These are phyloP conservation scores for Diadumene lineata DNA, from an alignment of 92 coral and sea anemone species.

Conservation along the genomic window DNA sequence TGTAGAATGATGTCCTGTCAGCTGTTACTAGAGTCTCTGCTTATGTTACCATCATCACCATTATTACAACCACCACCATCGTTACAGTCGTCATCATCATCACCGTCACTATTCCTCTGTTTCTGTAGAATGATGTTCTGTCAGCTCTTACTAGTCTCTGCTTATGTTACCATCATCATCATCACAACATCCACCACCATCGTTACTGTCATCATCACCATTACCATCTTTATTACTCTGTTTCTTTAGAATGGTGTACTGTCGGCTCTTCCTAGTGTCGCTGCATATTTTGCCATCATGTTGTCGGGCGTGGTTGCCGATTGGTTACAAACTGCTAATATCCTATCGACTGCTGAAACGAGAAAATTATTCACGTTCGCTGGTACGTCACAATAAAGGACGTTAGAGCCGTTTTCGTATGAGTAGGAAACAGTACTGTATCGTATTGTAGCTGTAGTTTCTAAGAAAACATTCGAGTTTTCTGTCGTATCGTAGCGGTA, in stretches of 20 bases:
- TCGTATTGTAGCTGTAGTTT: too few species aligned
- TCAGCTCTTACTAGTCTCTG: background rate
- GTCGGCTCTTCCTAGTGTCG: constrained; percentile 81
- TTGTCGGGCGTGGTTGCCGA: constrained; percentile 62
- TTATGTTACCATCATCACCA: background rate
- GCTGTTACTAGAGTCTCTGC: background rate
- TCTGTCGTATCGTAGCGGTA: too few species aligned
- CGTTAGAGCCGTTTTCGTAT: too few species aligned
- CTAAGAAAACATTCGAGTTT: too few species aligned
- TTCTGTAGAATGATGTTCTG: too few species aligned
- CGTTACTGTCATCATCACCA: background rate
- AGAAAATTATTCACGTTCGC: constrained; percentile 73
- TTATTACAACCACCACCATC: background rate
- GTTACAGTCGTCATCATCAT: background rate
- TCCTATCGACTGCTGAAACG: constrained; percentile 57
- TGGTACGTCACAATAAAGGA: constrained; percentile 62
- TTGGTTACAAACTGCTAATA: constrained; percentile 38
- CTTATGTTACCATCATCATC: background rate
- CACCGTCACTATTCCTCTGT: background rate
- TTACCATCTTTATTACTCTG: background rate
- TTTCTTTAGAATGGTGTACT: constrained; percentile 74
- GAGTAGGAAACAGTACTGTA: too few species aligned
- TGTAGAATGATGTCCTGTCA: too few species aligned
- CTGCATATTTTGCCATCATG: constrained; percentile 46
- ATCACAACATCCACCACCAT: background rate